phyloP scores from a whole-genome alignment of 2,113 vertebrate genomes.

The Chaetorhynchus papuensis region DNA sequence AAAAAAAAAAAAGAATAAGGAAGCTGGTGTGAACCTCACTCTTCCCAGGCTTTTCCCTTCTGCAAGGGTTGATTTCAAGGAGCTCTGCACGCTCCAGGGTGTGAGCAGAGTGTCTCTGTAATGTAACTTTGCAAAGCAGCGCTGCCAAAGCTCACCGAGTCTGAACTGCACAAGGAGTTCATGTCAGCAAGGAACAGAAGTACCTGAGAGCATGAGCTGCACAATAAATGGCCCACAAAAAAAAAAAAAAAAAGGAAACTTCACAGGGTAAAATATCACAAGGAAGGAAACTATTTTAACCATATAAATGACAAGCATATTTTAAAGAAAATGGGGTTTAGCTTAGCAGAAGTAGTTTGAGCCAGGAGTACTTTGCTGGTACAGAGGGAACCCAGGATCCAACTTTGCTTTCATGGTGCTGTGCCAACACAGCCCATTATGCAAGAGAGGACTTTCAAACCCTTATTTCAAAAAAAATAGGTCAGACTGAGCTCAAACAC shows the following conservation, averaged over 20 bases:
- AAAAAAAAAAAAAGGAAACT: not conserved
- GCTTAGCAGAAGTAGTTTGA: not conserved
- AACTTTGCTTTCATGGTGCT: not conserved
- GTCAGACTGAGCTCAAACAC: not conserved
- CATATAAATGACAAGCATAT: not conserved
- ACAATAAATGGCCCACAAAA: not conserved
- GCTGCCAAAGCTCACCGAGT: not conserved
- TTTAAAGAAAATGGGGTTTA: not conserved
- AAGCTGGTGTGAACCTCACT: not conserved
- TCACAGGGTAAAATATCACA: not conserved
- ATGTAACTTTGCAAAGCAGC: not conserved
- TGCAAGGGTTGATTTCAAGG: not conserved
- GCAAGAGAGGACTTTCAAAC: not conserved
- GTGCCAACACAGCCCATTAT: not conserved
- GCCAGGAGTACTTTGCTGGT: not conserved
- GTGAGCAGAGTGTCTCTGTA: not conserved
- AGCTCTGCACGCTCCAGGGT: fast-evolving
- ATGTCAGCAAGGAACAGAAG: not conserved
- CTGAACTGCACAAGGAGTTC: not conserved
- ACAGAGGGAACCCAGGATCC: not conserved
- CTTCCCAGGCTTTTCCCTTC: not conserved
- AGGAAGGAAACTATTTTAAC: not conserved
- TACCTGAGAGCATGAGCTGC: not conserved
- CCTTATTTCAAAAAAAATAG: not conserved
- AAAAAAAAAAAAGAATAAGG: not conserved